These are phyloP conservation scores for Thecophora atra DNA, from an alignment of 2,888 invertebrate species.

Conservation along the genomic window DNA sequence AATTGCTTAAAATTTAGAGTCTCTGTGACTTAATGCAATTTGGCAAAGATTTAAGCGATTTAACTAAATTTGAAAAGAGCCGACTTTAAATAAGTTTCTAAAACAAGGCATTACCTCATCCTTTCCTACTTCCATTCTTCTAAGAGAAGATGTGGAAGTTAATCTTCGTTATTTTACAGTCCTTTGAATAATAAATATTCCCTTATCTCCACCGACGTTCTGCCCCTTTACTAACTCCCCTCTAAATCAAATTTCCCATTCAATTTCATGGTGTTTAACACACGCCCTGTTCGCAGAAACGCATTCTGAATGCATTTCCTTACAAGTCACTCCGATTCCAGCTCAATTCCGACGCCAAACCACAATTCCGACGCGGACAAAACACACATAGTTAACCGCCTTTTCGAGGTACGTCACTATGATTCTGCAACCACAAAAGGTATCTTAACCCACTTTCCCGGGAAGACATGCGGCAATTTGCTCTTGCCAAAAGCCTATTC, in stretches of 20 bases:
- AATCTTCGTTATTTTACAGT: too few relatives aligned
- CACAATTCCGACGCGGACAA: slow-evolving; percentile 24
- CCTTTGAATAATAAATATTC: too few relatives aligned
- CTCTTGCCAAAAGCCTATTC: too few relatives aligned
- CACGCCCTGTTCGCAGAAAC: not conserved
- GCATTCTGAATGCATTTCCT: slow-evolving; percentile 18
- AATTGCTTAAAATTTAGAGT: not conserved
- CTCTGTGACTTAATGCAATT: not conserved
- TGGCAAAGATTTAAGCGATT: not conserved
- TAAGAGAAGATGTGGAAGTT: too few relatives aligned
- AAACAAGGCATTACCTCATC: too few relatives aligned
- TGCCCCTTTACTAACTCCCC: not conserved
- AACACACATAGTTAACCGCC: slow-evolving; percentile 9
- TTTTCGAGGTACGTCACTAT: not conserved
- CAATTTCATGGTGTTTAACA: slow-evolving; percentile 15
- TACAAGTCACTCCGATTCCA: slow-evolving; percentile 41
- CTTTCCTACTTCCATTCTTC: too few relatives aligned
- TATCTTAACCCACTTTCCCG: slow-evolving; percentile 2
- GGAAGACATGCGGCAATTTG: too few relatives aligned
- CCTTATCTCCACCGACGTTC: too few relatives aligned
- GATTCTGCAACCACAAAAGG: slow-evolving; percentile 28
- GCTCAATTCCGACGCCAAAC: slow-evolving; percentile 44
- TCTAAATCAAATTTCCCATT: slow-evolving; percentile 22
- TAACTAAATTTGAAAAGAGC: not conserved
- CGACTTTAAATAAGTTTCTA: too few relatives aligned